Evolutionary conservation across 2,888 invertebrate species (phyloP).

Genomic region (Pollenia labialis): DNA sequence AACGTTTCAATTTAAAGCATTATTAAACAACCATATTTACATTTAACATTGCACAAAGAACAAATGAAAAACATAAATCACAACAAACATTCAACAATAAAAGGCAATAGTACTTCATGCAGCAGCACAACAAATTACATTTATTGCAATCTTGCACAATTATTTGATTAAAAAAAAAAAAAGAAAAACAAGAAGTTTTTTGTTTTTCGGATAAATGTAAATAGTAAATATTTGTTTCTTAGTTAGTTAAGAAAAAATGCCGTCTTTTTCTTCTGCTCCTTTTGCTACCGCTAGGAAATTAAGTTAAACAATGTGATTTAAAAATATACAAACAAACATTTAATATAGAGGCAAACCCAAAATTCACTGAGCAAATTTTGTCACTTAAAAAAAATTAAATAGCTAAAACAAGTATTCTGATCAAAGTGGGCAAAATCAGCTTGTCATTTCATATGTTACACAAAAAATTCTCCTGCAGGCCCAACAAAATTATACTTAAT

Average conservation of each 20-base stretch:
- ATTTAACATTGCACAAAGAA: neutral
- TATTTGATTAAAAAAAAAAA: slow-evolving; percentile 62
- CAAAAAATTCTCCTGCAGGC: no score
- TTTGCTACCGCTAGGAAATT: slow-evolving; percentile 23
- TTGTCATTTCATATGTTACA: no score
- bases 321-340: neutral
- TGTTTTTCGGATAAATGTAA: slow-evolving; percentile 46
- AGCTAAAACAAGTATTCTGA: no score
- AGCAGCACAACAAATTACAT: slow-evolving; percentile 42
- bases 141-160: slow-evolving; percentile 52
- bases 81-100: slow-evolving; percentile 16
- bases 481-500: no score
- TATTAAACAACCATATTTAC: neutral
- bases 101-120: neutral
- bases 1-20: neutral
- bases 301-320: slow-evolving; percentile 48
- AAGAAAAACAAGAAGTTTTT: neutral
- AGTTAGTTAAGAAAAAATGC: slow-evolving; percentile 59
- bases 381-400: no score
- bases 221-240: slow-evolving; percentile 71
- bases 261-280: slow-evolving; percentile 7
- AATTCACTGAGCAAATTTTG: neutral
- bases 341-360: neutral
- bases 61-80: slow-evolving; percentile 12
- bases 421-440: no score